Evolutionary conservation across 1,140 invertebrate species (phyloP), one percentile per base, ranked within the genome.

Genomic region (Choristoneura fumiferana): DNA sequence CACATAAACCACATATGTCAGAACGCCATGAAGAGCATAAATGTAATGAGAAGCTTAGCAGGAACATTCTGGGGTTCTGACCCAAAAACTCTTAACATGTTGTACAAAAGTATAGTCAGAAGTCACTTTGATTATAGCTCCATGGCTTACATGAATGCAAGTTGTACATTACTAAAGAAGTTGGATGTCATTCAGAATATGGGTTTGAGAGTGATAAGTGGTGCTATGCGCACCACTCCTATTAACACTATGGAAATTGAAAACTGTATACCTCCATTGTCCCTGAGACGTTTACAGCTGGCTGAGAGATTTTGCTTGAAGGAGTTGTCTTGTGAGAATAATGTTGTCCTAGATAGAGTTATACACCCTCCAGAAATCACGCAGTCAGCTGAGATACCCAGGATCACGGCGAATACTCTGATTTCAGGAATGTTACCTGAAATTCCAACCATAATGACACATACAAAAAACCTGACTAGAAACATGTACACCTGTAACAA

Each of bases 141-240:
- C n/a, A n/a, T n/a, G n/a, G n/a, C n/a, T n/a, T n/a, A n/a, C n/a
- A n/a, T n/a, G n/a, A n/a, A n/a, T n/a, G n/a, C n/a, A n/a, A n/a
- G n/a, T n/a, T n/a, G 17, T 33, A 6, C 13, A 1, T 8, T n/a
- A 29, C 17, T 34, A 1, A 35, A 5, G n/a, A 55, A 37, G 15
- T 55, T 55, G 33, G 33, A 55, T 55, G 14, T 55, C n/a, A 35
- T 55, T 4, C 53, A 55, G 14, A 55, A 55, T 9, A 55, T 3
- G 34, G 53, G 8, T 9, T 14, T 36, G 13, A 36, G 53, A 15
- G 36, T 37, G 8, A 55, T 55, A n/a, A 14, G 8, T 55, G 33
- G 53, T 8, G 53, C 53, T 8, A 55, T 55, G 53, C 15, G 53
- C 14, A 13, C 33, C 5, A 55, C 53, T 13, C 53, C 53, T n/a